Base-by-base conservation (phyloP, 2,797 vertebrate species). In the Microchirus variegatus region DNA sequence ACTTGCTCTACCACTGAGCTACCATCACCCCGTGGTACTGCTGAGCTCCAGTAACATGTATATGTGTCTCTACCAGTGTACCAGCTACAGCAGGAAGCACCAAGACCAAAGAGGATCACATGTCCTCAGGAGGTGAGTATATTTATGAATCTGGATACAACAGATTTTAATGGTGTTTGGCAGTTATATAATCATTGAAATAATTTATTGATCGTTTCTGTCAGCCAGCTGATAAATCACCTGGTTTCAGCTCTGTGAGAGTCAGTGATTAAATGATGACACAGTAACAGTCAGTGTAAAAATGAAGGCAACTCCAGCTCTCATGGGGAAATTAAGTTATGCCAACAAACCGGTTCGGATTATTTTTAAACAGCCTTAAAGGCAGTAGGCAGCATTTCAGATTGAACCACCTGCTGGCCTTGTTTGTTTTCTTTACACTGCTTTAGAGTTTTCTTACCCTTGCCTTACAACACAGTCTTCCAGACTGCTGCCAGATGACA, bases 81-180 rank as follows among this genome's bases (percentile, higher is more conserved):
- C 92, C 97, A 99, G 76, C 89, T 99, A 70, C 97, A 99, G 87
- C 97, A 99, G 90, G 97, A 98, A 83, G 95, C 97, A 3, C 95
- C 95, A 5, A 94, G 95, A 76, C 97, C 97, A 91, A 98, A 98
- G 91, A 96, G 97, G 92, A 94, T 97, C 84, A 95, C 95, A 69
- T 98, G 95, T 93, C 91, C 96, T 82, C 94, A 91, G 73, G 96
- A 98, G 97, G 97, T 99, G 74, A 92, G 96, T 95, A 78, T 67
- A n/a, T n/a, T n/a, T n/a, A n/a, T n/a, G n/a, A n/a, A n/a, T n/a
- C n/a, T n/a, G n/a, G n/a, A n/a, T n/a, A n/a, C n/a, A n/a, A n/a
- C n/a, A n/a, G n/a, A n/a, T n/a, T n/a, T n/a, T n/a, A 10, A 47
- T 22, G 16, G 10, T 22, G 9, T 18, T 26, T 26, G 26, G 9